Evolutionary conservation across 2,113 vertebrate genomes (phyloP).

Genomic region (Orientallactaga bullata): DNA sequence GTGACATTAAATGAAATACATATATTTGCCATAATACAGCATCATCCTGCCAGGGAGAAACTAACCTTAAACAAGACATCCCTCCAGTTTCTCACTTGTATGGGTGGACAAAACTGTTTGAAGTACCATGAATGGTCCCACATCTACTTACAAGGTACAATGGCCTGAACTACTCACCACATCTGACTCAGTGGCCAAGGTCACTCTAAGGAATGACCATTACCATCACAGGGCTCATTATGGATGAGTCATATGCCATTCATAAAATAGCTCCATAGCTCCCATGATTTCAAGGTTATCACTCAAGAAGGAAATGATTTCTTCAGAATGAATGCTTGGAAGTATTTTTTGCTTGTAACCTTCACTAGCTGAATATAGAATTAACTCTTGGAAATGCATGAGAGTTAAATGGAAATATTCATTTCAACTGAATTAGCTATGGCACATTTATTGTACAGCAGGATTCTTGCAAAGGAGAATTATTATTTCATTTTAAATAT

Average conservation of each 20-base stretch:
- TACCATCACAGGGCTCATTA: constrained; percentile 38
- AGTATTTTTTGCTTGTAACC: constrained; percentile 28
- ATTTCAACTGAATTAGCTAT: not conserved
- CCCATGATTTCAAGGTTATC: constrained; percentile 12
- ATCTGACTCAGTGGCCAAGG: constrained; percentile 51
- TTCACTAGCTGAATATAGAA: constrained; percentile 59
- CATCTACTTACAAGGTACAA: not conserved
- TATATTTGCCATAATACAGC: not conserved
- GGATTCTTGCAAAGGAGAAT: not conserved
- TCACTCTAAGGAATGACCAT: constrained; percentile 52
- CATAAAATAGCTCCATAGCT: constrained; percentile 11
- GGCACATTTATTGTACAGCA: not conserved
- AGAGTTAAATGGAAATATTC: not conserved
- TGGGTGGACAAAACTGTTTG: constrained; percentile 16
- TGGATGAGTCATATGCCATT: constrained; percentile 1
- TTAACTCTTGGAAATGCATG: not conserved
- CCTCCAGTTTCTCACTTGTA: constrained; percentile 2
- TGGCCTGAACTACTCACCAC: constrained; percentile 60
- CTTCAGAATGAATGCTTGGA: not conserved
- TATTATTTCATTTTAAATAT: constrained; percentile 36
- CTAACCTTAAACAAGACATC: not conserved
- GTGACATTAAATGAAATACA: constrained; percentile 14
- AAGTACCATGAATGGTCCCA: not conserved
- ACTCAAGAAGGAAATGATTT: constrained; percentile 10
- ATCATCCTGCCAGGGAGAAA: not conserved